phyloP scores from a whole-genome alignment of 92 coral and sea anemone genomes.

The Siderastrea siderea region DNA sequence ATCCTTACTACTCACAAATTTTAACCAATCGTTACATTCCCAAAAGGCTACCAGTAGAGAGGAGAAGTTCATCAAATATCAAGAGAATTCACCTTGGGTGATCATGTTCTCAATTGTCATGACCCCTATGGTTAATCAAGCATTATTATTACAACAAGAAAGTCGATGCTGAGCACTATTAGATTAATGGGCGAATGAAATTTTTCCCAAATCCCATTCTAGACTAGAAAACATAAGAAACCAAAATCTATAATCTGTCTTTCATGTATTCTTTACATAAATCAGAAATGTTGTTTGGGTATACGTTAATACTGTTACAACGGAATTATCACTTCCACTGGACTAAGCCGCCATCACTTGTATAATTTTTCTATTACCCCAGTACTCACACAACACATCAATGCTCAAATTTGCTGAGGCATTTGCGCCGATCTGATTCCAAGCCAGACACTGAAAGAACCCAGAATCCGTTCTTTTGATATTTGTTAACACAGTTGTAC shows the following conservation, averaged over 20 bases:
- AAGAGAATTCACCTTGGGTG: too few relatives aligned
- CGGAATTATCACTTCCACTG: constrained; percentile 18
- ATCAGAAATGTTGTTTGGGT: too few relatives aligned
- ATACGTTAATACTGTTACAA: neutral
- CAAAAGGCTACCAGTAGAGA: too few relatives aligned
- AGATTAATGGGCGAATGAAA: neutral
- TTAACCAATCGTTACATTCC: too few relatives aligned
- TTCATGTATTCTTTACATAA: too few relatives aligned
- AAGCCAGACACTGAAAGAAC: constrained; percentile 6
- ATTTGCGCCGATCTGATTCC: constrained; percentile 22
- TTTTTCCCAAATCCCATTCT: constrained; percentile 12
- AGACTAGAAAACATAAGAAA: neutral
- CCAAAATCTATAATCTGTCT: neutral
- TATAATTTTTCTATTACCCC: neutral
- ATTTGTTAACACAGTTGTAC: neutral
- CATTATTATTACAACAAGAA: too few relatives aligned
- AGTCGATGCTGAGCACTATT: too few relatives aligned
- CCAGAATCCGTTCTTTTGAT: constrained; percentile 9
- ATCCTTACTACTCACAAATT: too few relatives aligned
- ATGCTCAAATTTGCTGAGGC: neutral
- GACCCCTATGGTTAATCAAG: too few relatives aligned
- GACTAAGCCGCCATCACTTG: neutral
- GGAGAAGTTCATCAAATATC: too few relatives aligned
- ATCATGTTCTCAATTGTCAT: too few relatives aligned
- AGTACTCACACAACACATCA: neutral